These are phyloP conservation scores for Danio choprae DNA, from an alignment of 2,797 vertebrate genomes.

Conservation along the genomic window DNA sequence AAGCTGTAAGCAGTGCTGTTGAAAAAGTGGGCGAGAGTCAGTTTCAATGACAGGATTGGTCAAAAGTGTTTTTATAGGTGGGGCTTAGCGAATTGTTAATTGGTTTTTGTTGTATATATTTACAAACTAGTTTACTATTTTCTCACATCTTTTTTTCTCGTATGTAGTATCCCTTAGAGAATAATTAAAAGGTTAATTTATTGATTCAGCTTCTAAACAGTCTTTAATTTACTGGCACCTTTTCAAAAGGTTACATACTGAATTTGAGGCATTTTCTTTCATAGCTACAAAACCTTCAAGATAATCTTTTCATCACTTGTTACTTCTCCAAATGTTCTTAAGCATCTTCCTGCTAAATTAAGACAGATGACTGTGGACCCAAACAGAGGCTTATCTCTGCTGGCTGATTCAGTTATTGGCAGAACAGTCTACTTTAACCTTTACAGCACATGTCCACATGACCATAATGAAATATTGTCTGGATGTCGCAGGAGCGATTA, in stretches of 20 bases:
- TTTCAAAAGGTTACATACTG: background rate
- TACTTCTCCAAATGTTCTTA: slow-evolving; percentile 17
- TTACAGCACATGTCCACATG: slow-evolving; percentile 41
- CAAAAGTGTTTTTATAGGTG: background rate
- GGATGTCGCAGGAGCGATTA: slow-evolving; percentile 35
- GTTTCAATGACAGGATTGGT: background rate
- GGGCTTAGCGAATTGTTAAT: background rate
- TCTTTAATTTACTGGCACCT: background rate
- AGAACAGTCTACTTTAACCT: slow-evolving; percentile 40
- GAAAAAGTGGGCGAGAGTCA: background rate
- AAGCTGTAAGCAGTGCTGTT: too few relatives aligned
- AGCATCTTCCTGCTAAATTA: slow-evolving; percentile 38
- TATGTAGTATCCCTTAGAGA: too few relatives aligned
- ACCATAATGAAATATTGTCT: slow-evolving; percentile 44
- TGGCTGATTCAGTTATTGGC: slow-evolving; percentile 27
- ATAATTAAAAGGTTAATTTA: background rate
- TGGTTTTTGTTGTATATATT: background rate
- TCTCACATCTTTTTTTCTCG: background rate
- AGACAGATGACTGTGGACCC: slow-evolving; percentile 3
- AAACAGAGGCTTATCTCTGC: slow-evolving; percentile 30
- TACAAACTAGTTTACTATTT: background rate
- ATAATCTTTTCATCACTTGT: slow-evolving; percentile 21
- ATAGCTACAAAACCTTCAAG: background rate
- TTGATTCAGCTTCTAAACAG: background rate
- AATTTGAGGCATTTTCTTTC: background rate